Evolutionary conservation across 2,888 invertebrate genomes (phyloP), one percentile per base, ranked within the genome.

Genomic region (Eupeodes latifasciatus): DNA sequence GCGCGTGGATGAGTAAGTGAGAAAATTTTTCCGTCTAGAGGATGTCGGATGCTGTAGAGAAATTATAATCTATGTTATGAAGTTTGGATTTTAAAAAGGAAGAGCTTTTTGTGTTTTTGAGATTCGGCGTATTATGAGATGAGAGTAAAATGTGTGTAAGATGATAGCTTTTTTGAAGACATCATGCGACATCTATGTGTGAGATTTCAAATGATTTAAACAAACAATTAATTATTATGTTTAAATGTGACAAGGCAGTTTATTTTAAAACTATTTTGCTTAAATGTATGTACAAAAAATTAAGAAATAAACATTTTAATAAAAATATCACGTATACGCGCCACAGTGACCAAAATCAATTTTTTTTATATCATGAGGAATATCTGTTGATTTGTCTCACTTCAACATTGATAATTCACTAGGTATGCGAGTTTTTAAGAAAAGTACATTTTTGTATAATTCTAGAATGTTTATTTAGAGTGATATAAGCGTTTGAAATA

Each of bases 1-100:
- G 74, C 77, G 72, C 82, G 85, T 74, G 76, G 80, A 89, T 84
- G 84, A 88, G 81, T 84, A 77, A 83, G 84, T 89, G 89, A 82
- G 77, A 80, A 69, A 47, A 16, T 71, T 44, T 74, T 89, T 74
- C 81, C 77, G 62, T 86, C 89, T 81, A 85, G 53, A 57, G 64
- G 74, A 88, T 81, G 78, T 85, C 57, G 85, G 88, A 88, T 84
- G 88, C 84, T 88, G 88, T 78, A 55, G 64, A 82, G 67, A 66
- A 75, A 40, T 27, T 27, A 27, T 40, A 40, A 69, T 67, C 11
- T 82, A 51, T 57, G 49, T 71, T 79, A n/a, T 72, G 49, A 78
- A 81, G 66, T 49, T 80, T 36, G 11, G 53, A 51, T 69, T 40
- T 19, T 16, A n/a, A 9, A 27, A 4, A 19, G 51, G 47, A 75